Evolutionary conservation across 2,797 vertebrate species (phyloP).

Genomic region (Crypturellus tataupa): DNA sequence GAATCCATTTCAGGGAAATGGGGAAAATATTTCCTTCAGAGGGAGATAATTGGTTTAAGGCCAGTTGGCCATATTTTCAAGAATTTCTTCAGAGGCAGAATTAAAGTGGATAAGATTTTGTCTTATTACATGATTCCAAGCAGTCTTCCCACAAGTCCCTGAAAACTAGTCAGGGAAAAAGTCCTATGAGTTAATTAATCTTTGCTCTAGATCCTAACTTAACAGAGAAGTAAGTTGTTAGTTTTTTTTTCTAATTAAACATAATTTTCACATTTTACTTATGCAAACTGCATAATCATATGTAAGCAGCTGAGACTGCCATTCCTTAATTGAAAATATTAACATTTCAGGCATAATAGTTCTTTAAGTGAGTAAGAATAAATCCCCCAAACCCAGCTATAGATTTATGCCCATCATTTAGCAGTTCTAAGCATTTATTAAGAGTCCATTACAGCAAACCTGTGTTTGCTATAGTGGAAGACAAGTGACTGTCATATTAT

Average conservation of each 20-base stretch:
- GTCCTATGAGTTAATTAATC: constrained; percentile 30
- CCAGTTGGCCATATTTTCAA: background rate
- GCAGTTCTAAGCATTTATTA: background rate
- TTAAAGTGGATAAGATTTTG: background rate
- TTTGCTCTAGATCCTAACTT: constrained; percentile 3
- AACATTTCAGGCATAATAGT: background rate
- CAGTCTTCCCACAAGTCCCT: background rate
- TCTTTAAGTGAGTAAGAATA: background rate
- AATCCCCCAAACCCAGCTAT: background rate
- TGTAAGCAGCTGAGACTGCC: constrained; percentile 3
- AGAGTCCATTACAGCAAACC: background rate
- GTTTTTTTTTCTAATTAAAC: constrained; percentile 38
- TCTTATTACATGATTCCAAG: background rate
- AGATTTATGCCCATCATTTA: constrained; percentile 12
- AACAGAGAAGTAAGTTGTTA: constrained; percentile 10
- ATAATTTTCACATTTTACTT: constrained; percentile 37
- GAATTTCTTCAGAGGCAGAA: background rate
- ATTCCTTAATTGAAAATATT: constrained; percentile 30
- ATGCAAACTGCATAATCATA: constrained; percentile 35
- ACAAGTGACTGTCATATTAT: background rate
- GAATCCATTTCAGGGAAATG: background rate
- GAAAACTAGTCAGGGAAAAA: background rate
- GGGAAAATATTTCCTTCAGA: background rate
- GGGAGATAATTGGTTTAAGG: rapidly evolving
- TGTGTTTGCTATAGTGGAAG: background rate